phyloP scores from a whole-genome alignment of 2,888 invertebrate species.

The Drosophila kambysellisi region DNA sequence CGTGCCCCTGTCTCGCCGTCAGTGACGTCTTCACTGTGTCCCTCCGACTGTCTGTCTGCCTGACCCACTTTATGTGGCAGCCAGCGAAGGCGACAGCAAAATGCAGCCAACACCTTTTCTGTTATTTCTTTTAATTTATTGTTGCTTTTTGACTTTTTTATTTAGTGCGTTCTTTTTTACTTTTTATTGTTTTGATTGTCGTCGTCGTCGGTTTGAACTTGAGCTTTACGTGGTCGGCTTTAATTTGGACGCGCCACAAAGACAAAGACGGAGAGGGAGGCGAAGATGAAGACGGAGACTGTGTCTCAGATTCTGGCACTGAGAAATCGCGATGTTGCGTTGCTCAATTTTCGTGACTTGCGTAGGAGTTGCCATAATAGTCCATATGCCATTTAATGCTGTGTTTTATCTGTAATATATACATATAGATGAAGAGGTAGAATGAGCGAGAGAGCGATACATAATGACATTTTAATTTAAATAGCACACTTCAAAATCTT shows the following conservation, averaged over 20 bases:
- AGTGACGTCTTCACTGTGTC: conserved; percentile 12
- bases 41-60: conserved; percentile 15
- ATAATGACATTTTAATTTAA: conserved; percentile 60
- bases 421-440: conserved; percentile 10
- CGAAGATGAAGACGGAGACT: conserved; percentile 18
- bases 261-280: conserved; percentile 8
- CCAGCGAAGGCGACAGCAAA: conserved; percentile 39
- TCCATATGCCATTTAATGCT: conserved; percentile 70
- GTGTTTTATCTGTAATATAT: conserved; percentile 70
- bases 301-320: conserved; percentile 46
- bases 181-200: conserved; percentile 46
- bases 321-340: conserved; percentile 58
- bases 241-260: conserved; percentile 37
- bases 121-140: conserved; percentile 56
- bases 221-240: conserved; percentile 73
- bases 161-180: conserved; percentile 57
- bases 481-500: conserved; percentile 57
- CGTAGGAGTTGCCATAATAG: conserved; percentile 72
- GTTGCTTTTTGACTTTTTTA: conserved; percentile 36
- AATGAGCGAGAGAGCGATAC: conserved; percentile 18
- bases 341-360: conserved; percentile 69
- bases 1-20: conserved; percentile 45
- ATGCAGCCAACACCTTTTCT: conserved; percentile 59
- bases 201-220: conserved; percentile 60
- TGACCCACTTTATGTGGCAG: conserved; percentile 55